A percentile compares a stretch with the other conserved stretches of the same genome.
Evolutionary conservation across 1,140 invertebrate species (phyloP).

Genomic region (Pachypeltis micranthus): DNA sequence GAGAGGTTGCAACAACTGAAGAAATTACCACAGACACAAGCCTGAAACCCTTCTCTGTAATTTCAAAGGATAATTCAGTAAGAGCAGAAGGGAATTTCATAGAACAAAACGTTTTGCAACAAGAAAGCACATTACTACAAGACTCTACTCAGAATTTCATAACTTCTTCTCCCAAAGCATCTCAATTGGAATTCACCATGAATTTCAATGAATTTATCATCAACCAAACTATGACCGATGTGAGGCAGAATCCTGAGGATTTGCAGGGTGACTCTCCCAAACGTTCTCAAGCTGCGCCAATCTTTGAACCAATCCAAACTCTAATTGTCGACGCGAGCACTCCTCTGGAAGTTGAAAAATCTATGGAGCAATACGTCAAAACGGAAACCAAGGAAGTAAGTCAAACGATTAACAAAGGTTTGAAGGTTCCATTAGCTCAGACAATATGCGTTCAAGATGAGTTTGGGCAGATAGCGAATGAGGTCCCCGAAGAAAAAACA

Average conservation of each 20-base stretch:
- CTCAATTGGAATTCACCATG: conserved; percentile 15
- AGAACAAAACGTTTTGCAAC: conserved; percentile 3
- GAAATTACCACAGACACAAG: conserved; percentile 3
- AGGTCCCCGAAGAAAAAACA: not conserved
- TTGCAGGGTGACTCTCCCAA: not conserved
- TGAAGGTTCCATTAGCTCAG: conserved; percentile 15
- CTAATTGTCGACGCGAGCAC: conserved; percentile 8
- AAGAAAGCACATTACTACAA: conserved; percentile 18
- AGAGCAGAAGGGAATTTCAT: not conserved
- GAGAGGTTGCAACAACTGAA: conserved; percentile 19
- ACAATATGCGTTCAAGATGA: conserved; percentile 9
- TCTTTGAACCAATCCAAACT: not conserved
- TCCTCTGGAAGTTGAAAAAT: conserved; percentile 9
- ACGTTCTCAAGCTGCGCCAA: not conserved
- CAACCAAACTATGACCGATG: conserved; percentile 10
- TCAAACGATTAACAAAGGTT: not conserved
- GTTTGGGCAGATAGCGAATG: not conserved
- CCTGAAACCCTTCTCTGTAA: not conserved
- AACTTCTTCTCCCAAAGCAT: not conserved
- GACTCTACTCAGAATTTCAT: conserved; percentile 10
- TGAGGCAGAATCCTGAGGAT: conserved; percentile 15
- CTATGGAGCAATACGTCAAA: not conserved
- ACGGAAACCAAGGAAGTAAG: not conserved
- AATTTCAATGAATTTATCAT: conserved; percentile 12
- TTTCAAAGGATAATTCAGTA: not conserved